Evolutionary conservation across 2,113 vertebrate species (phyloP).

Genomic region (Macrotus californicus): DNA sequence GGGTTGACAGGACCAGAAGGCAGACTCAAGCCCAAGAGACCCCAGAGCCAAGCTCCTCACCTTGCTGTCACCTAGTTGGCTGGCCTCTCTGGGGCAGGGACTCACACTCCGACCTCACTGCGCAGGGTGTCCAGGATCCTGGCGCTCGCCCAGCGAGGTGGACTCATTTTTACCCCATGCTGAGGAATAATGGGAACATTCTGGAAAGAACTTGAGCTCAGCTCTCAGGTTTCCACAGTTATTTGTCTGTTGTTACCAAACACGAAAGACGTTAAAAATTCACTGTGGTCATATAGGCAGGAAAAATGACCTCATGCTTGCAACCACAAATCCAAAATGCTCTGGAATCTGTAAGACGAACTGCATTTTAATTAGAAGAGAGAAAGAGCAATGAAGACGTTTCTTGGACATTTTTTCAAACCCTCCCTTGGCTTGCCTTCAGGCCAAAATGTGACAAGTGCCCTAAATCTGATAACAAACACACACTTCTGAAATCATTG

Average conservation of each 20-base stretch:
- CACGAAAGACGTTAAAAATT: conserved; percentile 64
- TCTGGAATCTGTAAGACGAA: conserved; percentile 77
- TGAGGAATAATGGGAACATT: conserved; percentile 63
- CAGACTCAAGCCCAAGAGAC: not conserved
- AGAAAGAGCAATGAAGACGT: conserved; percentile 72
- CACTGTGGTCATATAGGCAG: conserved; percentile 77
- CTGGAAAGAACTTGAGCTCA: conserved; percentile 69
- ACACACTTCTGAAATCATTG: conserved; percentile 78
- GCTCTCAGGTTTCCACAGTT: conserved; percentile 76
- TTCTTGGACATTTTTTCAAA: conserved; percentile 72
- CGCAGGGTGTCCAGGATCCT: not conserved
- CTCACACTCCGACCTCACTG: not conserved
- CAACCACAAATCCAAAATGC: conserved; percentile 78
- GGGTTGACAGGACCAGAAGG: not conserved
- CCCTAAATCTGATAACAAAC: conserved; percentile 80
- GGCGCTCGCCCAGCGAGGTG: conserved; percentile 31
- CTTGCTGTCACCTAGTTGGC: not conserved
- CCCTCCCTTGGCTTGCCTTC: conserved; percentile 68
- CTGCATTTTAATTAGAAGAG: conserved; percentile 76
- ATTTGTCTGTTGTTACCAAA: conserved; percentile 82
- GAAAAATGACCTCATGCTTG: conserved; percentile 80
- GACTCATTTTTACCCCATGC: conserved; percentile 61
- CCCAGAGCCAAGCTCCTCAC: not conserved
- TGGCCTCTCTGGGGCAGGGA: not conserved
- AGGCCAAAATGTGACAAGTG: conserved; percentile 80